Evolutionary conservation across 1,140 invertebrate species (phyloP).

Genomic region (Drosophila malerkotliana): DNA sequence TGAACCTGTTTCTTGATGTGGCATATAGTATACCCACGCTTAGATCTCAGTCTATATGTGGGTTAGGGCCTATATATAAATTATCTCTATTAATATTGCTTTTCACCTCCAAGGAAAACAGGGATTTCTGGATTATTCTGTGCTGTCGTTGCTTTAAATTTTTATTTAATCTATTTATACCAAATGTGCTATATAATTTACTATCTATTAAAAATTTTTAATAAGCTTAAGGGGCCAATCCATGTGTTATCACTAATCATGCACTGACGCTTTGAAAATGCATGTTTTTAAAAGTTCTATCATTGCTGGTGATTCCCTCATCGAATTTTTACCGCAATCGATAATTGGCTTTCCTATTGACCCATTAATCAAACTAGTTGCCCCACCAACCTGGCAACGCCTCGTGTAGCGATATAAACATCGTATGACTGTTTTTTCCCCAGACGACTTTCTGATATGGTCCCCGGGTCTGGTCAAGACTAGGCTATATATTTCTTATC

Average conservation of each 20-base stretch:
- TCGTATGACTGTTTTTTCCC: slow-evolving; percentile 38
- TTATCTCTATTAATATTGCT: background rate
- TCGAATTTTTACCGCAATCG: background rate
- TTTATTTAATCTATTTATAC: slow-evolving; percentile 13
- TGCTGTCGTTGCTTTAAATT: background rate
- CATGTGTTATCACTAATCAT: slow-evolving; percentile 14
- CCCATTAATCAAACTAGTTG: slow-evolving; percentile 24
- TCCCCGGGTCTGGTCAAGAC: slow-evolving; percentile 11
- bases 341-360: slow-evolving; percentile 23
- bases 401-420: slow-evolving; percentile 7
- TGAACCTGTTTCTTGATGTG: slow-evolving; percentile 27
- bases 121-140: background rate
- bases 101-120: background rate
- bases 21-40: slow-evolving; percentile 2
- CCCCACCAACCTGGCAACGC: slow-evolving; percentile 11
- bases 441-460: slow-evolving; percentile 29
- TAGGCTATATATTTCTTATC: slow-evolving; percentile 26
- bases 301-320: background rate
- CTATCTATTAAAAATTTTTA: background rate
- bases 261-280: slow-evolving; percentile 1
- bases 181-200: background rate
- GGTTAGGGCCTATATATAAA: slow-evolving; percentile 5
- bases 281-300: slow-evolving; percentile 8
- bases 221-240: slow-evolving; percentile 4
- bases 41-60: background rate